Evolutionary conservation across 2,113 vertebrate species (phyloP).

Genomic region (Channa maculata): DNA sequence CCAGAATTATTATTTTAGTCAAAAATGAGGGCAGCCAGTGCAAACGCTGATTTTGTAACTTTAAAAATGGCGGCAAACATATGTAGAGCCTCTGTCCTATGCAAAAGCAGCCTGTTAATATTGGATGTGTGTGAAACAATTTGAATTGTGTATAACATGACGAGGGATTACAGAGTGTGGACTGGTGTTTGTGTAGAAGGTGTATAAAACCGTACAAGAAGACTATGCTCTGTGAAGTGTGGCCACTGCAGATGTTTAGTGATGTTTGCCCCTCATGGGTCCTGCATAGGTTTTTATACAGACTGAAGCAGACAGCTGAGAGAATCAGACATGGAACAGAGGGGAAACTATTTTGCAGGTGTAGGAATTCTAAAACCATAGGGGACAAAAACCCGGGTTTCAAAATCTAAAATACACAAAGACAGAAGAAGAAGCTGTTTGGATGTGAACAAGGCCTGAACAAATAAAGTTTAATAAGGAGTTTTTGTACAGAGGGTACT

Average conservation of each 20-base stretch:
- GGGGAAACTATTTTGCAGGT: background rate
- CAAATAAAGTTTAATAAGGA: no score
- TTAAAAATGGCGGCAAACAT: background rate
- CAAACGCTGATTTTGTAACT: background rate
- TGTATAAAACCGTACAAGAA: background rate
- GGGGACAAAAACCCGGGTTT: no score
- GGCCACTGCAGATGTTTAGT: constrained; percentile 30
- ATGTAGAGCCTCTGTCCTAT: background rate
- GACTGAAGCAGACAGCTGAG: constrained; percentile 11
- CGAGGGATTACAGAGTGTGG: background rate
- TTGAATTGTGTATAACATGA: constrained; percentile 46
- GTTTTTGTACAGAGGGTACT: no score
- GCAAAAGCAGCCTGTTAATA: constrained; percentile 21
- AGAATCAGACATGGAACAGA: constrained; percentile 4
- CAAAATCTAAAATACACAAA: no score
- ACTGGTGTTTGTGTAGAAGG: constrained; percentile 7
- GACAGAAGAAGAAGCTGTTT: no score
- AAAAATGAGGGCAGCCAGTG: no score
- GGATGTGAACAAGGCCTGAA: no score
- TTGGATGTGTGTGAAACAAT: constrained; percentile 46
- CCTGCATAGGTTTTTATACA: background rate
- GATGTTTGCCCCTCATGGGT: constrained; percentile 15
- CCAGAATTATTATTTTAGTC: no score
- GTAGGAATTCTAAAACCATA: no score
- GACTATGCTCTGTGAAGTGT: constrained; percentile 31